These are phyloP conservation scores for Natator depressus DNA, from an alignment of 2,113 vertebrate species.

Conservation along the genomic window DNA sequence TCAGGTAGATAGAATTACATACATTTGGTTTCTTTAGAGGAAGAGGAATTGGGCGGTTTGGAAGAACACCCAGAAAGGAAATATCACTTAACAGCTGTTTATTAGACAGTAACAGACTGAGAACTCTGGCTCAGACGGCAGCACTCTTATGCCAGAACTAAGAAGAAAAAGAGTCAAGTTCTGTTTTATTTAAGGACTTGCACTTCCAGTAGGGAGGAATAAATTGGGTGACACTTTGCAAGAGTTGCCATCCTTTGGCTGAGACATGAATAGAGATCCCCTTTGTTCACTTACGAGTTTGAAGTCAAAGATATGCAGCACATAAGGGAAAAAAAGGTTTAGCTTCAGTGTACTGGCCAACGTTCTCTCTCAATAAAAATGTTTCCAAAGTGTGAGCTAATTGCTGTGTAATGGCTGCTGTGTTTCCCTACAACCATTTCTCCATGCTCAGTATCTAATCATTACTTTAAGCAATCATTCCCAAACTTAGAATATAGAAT, in stretches of 20 bases:
- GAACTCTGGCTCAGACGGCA: neutral
- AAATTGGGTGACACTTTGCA: fast-evolving
- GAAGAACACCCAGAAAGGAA: neutral
- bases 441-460: neutral
- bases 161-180: neutral
- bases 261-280: neutral
- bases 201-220: neutral
- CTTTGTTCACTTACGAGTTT: neutral
- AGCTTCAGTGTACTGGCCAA: neutral
- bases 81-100: neutral
- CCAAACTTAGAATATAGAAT: no score
- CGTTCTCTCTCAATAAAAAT: neutral
- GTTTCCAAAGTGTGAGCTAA: neutral
- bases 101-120: neutral
- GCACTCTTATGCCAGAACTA: neutral
- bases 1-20: neutral
- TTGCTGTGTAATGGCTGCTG: neutral
- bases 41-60: neutral
- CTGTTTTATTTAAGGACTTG: neutral
- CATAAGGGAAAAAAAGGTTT: neutral
- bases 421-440: neutral
- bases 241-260: neutral
- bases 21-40: neutral
- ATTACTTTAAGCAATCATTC: neutral
- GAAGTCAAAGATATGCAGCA: neutral